Conservation (phyloP, 2,888 invertebrate species). For the Octodonta nipae region DNA sequence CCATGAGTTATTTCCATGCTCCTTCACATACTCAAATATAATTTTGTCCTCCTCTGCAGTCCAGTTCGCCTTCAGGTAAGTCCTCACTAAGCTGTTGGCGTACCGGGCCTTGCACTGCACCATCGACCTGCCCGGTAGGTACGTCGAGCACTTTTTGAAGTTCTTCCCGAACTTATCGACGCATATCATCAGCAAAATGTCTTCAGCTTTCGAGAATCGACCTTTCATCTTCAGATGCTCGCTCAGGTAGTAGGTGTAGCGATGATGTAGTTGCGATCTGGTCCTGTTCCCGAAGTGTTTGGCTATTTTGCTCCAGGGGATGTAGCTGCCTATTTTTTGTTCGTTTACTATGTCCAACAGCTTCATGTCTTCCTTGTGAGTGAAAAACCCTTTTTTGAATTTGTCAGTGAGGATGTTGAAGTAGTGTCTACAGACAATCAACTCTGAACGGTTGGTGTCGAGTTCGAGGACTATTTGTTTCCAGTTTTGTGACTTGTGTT, state of each 20-base stretch:
- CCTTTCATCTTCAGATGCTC: conserved; percentile 41
- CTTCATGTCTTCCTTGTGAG: conserved; percentile 51
- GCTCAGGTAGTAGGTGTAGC: conserved; percentile 37
- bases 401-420: conserved; percentile 37
- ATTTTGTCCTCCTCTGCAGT: too few relatives aligned
- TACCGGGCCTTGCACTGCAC: too few relatives aligned
- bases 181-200: conserved; percentile 48
- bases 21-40: too few relatives aligned
- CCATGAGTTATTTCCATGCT: too few relatives aligned
- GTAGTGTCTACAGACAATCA: conserved; percentile 56
- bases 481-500: conserved; percentile 50
- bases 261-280: conserved; percentile 51
- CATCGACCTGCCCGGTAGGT: conserved; percentile 51
- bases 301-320: conserved; percentile 62
- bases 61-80: too few relatives aligned
- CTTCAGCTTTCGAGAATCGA: conserved; percentile 53
- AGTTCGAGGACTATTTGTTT: conserved; percentile 45
- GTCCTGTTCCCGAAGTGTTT: conserved; percentile 48
- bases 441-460: conserved; percentile 47
- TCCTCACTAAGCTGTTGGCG: too few relatives aligned
- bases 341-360: conserved; percentile 49
- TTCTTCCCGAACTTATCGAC: conserved; percentile 47
- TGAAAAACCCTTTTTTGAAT: conserved; percentile 43
- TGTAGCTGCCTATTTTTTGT: conserved; percentile 48
- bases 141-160: conserved; percentile 41